Evolutionary conservation across 64 coral and sea anemone genomes (phyloP).

Genomic region (Montipora foliosa): DNA sequence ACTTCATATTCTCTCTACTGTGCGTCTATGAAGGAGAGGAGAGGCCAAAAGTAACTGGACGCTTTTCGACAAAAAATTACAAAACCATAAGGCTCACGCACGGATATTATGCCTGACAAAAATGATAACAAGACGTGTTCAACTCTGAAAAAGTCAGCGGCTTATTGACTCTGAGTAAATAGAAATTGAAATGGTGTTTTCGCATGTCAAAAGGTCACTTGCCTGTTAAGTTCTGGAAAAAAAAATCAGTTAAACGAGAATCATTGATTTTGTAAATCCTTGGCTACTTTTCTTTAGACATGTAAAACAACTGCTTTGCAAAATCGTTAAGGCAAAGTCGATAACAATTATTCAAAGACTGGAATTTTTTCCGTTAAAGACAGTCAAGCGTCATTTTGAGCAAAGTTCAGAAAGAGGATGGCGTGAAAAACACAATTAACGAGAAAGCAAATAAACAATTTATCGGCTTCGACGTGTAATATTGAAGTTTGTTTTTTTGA

Average conservation of each 20-base stretch:
- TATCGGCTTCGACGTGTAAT: no score
- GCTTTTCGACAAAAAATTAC: not conserved
- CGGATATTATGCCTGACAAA: no score
- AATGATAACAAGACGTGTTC: not conserved
- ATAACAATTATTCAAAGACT: not conserved
- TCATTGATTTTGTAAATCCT: no score
- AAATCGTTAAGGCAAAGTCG: not conserved
- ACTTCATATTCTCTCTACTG: not conserved
- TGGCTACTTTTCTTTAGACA: not conserved
- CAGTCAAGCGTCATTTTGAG: no score
- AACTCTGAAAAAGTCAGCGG: not conserved
- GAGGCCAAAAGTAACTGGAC: not conserved
- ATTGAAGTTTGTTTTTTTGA: no score
- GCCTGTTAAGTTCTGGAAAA: no score
- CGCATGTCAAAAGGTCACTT: no score
- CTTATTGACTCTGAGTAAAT: not conserved
- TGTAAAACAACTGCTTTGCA: not conserved
- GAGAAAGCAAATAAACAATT: slow-evolving; percentile 37
- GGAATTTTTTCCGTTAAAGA: no score
- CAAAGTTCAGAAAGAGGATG: not conserved
- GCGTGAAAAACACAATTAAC: not conserved
- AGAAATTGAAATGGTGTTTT: no score
- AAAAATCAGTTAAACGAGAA: no score
- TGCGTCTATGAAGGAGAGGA: not conserved
- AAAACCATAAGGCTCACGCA: no score